These are phyloP conservation scores for Amia ocellicauda DNA, from an alignment of 2,113 vertebrate genomes.

Conservation along the genomic window DNA sequence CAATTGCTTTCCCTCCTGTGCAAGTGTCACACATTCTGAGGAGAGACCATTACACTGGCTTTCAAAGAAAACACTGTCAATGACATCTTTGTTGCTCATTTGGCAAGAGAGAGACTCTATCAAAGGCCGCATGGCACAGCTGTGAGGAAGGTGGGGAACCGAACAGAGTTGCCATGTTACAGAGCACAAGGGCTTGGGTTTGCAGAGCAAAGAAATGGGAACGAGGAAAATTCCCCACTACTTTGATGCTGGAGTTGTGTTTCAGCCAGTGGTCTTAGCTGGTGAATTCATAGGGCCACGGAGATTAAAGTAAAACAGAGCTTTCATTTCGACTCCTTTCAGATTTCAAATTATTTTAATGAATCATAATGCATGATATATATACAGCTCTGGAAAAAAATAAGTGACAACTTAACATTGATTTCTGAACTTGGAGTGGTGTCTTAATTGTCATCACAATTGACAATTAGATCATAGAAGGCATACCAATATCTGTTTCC, in stretches of 20 bases:
- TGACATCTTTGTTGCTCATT: constrained; percentile 18
- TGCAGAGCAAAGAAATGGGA: background rate
- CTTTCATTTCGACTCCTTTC: no score
- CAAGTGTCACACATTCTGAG: constrained; percentile 16
- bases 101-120: background rate
- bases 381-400: no score
- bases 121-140: constrained; percentile 12
- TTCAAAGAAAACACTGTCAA: constrained; percentile 16
- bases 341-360: no score
- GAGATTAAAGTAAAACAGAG: no score
- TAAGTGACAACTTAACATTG: no score
- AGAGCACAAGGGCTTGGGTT: background rate
- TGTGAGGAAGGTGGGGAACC: background rate
- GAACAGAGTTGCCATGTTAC: background rate
- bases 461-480: no score
- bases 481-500: no score
- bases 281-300: no score
- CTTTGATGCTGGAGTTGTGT: background rate
- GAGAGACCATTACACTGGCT: constrained; percentile 5
- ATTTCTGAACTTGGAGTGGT: no score
- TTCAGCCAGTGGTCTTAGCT: background rate
- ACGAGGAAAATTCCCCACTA: background rate
- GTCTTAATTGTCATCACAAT: no score
- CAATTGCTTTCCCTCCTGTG: background rate
- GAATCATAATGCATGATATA: no score